phyloP scores from a whole-genome alignment of 2,888 invertebrate genomes.

The Campoletis raptor region DNA sequence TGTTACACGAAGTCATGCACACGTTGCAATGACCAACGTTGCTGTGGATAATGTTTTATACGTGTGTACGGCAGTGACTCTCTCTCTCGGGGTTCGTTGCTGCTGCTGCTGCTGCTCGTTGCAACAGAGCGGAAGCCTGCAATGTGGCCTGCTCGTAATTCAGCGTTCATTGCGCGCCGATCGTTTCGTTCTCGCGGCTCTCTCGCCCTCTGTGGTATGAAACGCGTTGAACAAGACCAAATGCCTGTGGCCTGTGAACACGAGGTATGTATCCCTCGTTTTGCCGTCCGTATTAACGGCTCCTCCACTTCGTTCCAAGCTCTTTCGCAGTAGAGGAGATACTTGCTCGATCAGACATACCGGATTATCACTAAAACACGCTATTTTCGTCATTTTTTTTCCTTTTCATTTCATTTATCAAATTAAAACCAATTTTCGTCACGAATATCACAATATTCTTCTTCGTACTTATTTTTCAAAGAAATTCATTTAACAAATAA shows the following conservation, averaged over 20 bases:
- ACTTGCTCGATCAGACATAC: slow-evolving; percentile 44
- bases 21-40: slow-evolving; percentile 2
- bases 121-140: slow-evolving; percentile 57
- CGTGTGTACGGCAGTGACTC: neutral
- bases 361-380: neutral
- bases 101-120: neutral
- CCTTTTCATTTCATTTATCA: neutral
- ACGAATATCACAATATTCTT: too few relatives aligned
- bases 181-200: slow-evolving; percentile 57
- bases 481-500: too few relatives aligned
- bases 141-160: slow-evolving; percentile 65
- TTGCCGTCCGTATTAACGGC: slow-evolving; percentile 14
- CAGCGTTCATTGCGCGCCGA: slow-evolving; percentile 66
- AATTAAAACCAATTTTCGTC: neutral
- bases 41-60: slow-evolving; percentile 15
- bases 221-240: slow-evolving; percentile 58
- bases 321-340: slow-evolving; percentile 45
- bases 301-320: slow-evolving; percentile 1
- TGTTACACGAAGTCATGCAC: neutral
- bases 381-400: neutral
- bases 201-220: slow-evolving; percentile 36
- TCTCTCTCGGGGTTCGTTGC: neutral
- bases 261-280: slow-evolving; percentile 53
- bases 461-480: too few relatives aligned
- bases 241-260: slow-evolving; percentile 60